Base-by-base conservation (phyloP, 1,140 invertebrate species). In the Papilio polytes region DNA sequence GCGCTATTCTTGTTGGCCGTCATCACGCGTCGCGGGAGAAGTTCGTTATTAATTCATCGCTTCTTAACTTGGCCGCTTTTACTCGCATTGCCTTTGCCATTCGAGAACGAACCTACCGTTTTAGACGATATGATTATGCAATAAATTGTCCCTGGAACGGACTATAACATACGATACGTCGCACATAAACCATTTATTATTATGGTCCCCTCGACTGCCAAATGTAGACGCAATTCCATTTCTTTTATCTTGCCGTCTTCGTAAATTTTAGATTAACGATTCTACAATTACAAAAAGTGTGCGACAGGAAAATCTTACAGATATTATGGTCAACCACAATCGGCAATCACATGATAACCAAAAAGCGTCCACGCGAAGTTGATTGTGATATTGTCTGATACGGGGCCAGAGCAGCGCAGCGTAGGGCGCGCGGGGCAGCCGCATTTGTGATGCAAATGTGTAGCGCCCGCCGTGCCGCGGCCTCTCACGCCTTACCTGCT, bases 381-480 rank as follows among this genome's bases (percentile, higher is more conserved):
- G 92, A 94, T 94, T 94, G 91, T 94, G 90, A 93, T 89, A 94
- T 94, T 94, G 93, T 94, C 88, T 91, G 87, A 78, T 84, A 83
- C 83, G 88, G 86, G 88, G 80, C 36, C 36, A 18, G n/a, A 18
- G n/a, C 15, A 20, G 53, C 46, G 46, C 46, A 15, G 84, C 88
- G 82, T 85, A 85, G 86, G 85, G 84, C 88, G 86, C 85, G 78
- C 86, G 83, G 85, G 84, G 89, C 91, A 87, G 90, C 91, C 90
- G 88, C 89, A 94, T 94, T 94, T 94, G 93, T 91, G 88, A 94
- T 94, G 93, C 93, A 94, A 94, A 94, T 94, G 22, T 90, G 89
- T 90, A 89, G 89, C 90, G 86, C 89, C 85, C 89, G 89, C 88
- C 88, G 87, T 91, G 82, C 83, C 88, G 85, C 87, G 84, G 84